Base-by-base conservation (phyloP, 2,797 vertebrate genomes). In the Buceros bicornis region DNA sequence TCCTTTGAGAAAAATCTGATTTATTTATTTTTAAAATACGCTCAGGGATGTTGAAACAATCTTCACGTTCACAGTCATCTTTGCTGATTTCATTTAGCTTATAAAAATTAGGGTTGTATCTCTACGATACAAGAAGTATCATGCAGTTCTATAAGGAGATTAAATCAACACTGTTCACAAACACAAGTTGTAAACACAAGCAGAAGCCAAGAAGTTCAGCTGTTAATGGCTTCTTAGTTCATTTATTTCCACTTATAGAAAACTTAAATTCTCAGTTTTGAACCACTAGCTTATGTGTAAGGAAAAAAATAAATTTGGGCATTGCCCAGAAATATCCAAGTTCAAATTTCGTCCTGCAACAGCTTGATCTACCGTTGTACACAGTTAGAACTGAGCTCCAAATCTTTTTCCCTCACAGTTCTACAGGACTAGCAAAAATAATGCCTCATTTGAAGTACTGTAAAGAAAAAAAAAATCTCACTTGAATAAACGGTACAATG, bases 401-500 rank as follows among this genome's bases (percentile, higher is more conserved):
- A 40, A 62, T 69, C 1, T 67, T 66, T 66, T 40, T 82, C 79
- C 29, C 51, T 82, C 25, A 26, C 11, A 31, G 24, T 43, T 82
- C 51, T 29, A 69, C 4, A 80, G 18, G 11, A 73, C 71, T 2
- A 87, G 48, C 17, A 82, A 43, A 72, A 84, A 66, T 29, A 58
- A 89, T 11, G 8, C 2, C 3, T 21, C 5, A 0, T 21, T 25
- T 33, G 31, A 90, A 64, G 21, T n/a, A 85, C 8, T 31, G 8
- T 20, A 85, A 40, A 42, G 18, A 86, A 17, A 79, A 69, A 85
- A 62, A 42, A 33, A 31, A 16, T 28, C 97, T 94, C 83, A 99
- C 99, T 98, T 99, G 99, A 60, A 99, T 96, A 97, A 99, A 99
- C 1, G 99, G 99, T 28, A 99, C 97, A 7, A 99, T 99, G 92